Evolutionary conservation across 2,888 invertebrate species (phyloP), one percentile per base, ranked within the genome.

Genomic region (Chymomyza procnemis): DNA sequence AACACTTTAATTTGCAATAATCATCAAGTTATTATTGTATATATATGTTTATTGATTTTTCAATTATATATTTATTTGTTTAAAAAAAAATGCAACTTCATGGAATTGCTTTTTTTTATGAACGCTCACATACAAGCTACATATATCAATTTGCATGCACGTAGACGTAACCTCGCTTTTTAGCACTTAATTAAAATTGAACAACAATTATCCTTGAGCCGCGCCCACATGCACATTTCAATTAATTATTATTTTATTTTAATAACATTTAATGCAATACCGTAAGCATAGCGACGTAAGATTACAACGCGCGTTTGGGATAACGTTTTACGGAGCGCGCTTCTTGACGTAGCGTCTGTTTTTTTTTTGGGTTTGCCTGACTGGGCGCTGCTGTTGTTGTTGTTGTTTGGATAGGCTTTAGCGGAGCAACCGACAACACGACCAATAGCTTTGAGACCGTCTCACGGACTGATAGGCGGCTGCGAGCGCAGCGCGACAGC

Each of bases 391-490:
- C 61, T 61, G 64, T 59, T 47, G 50, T 64, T 63, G 56, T 57
- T 60, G 63, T 59, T 55, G 18, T 66, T 62, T 59, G 34, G 54
- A 52, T n/a, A 16, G 26, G 34, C 34, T 64, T 69, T 75, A 67
- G 71, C 75, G 75, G 75, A 75, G 70, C 81, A 85, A 80, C 78
- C 83, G 80, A 82, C 85, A 80, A 88, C 88, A 87, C 87, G 86
- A 88, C 87, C 87, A 88, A 85, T 82, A 84, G 84, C 82, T 87
- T 87, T 82, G 87, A 87, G 87, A 87, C 88, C 87, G 88, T 88
- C 88, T 87, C 88, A 80, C 85, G 85, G 87, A 87, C 87, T 87
- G 87, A 87, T 82, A 81, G 84, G 85, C 84, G 79, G 80, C 80
- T 69, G 78, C 81, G 74, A 73, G 78, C 76, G 75, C 76, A 78